phyloP scores from a whole-genome alignment of 2,797 vertebrate genomes.

The Sebastes kiyomatsui region DNA sequence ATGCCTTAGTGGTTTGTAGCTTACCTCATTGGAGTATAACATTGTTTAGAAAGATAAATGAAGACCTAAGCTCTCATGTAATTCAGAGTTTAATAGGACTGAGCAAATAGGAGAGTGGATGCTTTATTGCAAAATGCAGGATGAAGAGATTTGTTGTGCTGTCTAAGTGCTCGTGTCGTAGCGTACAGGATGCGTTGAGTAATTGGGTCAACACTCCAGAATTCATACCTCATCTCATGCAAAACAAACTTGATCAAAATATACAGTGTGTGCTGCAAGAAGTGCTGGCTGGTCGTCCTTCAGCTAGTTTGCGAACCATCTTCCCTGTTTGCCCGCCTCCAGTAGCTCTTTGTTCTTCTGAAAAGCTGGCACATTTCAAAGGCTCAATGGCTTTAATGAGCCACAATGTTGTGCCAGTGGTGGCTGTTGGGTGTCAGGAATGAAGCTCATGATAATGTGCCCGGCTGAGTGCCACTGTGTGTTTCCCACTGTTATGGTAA shows the following conservation, averaged over 20 bases:
- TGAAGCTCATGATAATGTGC: constrained; percentile 74
- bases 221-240: constrained; percentile 21
- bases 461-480: constrained; percentile 64
- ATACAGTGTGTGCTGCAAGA: not conserved
- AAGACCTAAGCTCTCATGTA: constrained; percentile 61
- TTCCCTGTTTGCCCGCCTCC: constrained; percentile 46
- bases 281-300: constrained; percentile 27
- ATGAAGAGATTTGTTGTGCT: constrained; percentile 25
- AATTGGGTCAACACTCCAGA: constrained; percentile 31
- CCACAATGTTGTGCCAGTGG: constrained; percentile 61
- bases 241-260: constrained; percentile 31
- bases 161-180: constrained; percentile 23
- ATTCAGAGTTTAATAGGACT: constrained; percentile 47
- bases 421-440: constrained; percentile 76
- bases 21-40: constrained; percentile 51
- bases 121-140: constrained; percentile 14
- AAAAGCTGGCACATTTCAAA: constrained; percentile 73
- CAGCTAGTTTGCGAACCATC: constrained; percentile 43
- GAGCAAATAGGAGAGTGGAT: constrained; percentile 26
- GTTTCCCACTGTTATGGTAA: constrained; percentile 75
- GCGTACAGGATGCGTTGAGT: constrained; percentile 9
- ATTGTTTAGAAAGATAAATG: constrained; percentile 69
- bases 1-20: constrained; percentile 45
- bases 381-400: constrained; percentile 78
- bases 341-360: constrained; percentile 62